These are phyloP conservation scores for Xyrichtys novacula DNA, from an alignment of 2,797 vertebrate species.

Conservation along the genomic window DNA sequence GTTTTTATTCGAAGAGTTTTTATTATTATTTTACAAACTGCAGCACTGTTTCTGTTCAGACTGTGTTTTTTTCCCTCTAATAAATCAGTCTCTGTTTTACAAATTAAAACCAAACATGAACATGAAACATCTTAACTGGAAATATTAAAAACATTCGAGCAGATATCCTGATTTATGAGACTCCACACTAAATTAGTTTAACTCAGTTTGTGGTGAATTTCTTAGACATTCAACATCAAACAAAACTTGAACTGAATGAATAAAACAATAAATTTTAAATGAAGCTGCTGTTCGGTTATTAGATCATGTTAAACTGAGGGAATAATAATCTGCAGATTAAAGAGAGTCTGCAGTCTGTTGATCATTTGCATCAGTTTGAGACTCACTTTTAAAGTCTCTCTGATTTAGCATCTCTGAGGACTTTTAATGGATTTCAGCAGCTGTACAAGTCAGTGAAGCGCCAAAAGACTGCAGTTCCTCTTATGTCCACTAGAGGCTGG, in stretches of 20 bases:
- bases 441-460: too few species aligned
- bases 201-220: neutral
- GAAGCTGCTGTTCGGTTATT: neutral
- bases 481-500: too few species aligned
- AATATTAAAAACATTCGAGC: neutral
- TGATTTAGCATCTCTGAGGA: neutral
- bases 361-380: neutral
- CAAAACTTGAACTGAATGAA: neutral
- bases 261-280: neutral
- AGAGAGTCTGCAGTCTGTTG: too few species aligned
- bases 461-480: neutral
- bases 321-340: slow-evolving; percentile 2
- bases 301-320: neutral
- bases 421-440: too few species aligned
- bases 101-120: neutral
- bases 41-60: too few species aligned
- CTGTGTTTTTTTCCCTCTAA: too few species aligned
- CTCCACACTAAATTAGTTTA: neutral
- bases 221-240: neutral
- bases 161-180: neutral
- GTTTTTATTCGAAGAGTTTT: neutral
- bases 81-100: too few species aligned
- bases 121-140: neutral
- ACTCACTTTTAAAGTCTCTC: neutral
- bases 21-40: too few species aligned